Evolutionary conservation across 2,797 vertebrate species (phyloP).

Genomic region (Acropternis orthonyx): DNA sequence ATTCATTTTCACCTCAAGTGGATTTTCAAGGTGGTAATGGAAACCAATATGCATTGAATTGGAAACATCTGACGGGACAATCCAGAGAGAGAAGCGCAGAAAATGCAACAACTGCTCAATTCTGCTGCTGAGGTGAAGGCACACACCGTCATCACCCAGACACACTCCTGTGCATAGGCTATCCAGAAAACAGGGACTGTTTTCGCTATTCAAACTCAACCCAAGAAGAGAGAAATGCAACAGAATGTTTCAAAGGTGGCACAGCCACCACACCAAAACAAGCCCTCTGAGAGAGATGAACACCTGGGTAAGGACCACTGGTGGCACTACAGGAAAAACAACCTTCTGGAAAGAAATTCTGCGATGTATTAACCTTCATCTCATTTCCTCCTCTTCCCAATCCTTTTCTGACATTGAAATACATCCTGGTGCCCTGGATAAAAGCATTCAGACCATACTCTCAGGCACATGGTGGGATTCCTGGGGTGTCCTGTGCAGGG

Average conservation of each 20-base stretch:
- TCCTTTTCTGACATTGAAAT: background rate
- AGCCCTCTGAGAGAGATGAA: background rate
- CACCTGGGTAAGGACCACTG: background rate
- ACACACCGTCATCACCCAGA: background rate
- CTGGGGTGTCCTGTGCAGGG: background rate
- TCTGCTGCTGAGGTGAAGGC: background rate
- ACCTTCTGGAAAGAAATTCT: background rate
- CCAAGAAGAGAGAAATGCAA: background rate
- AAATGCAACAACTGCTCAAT: background rate
- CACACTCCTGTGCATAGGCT: background rate
- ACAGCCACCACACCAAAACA: background rate
- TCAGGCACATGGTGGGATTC: background rate
- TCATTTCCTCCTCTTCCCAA: background rate
- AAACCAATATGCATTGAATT: conserved; percentile 19
- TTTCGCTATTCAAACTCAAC: background rate
- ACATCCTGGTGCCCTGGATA: background rate
- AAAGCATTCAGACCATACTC: background rate
- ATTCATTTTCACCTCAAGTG: conserved; percentile 52
- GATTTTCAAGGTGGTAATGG: conserved; percentile 45
- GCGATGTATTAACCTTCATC: background rate
- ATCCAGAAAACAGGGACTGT: background rate
- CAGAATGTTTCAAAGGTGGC: background rate
- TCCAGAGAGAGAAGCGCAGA: background rate
- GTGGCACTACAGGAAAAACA: background rate
- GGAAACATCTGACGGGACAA: conserved; percentile 46